These are phyloP conservation scores for Sorex araneus DNA, from an alignment of 2,113 vertebrate genomes.

Conservation along the genomic window DNA sequence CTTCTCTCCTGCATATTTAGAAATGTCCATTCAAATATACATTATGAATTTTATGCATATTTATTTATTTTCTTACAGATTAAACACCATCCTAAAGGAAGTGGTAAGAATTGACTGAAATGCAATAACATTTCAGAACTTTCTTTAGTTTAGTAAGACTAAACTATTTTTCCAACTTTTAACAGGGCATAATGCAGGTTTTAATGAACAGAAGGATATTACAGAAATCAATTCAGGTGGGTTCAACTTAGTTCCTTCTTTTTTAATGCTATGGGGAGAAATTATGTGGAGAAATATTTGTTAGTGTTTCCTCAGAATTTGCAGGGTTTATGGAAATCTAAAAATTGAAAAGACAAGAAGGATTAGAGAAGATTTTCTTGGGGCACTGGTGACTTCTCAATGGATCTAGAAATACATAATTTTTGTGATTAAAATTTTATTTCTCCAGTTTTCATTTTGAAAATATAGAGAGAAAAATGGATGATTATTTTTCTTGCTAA, in stretches of 20 bases:
- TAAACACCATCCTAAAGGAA: background rate
- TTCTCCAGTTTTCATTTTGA: slow-evolving; percentile 45
- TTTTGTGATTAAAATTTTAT: background rate
- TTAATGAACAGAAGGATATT: slow-evolving; percentile 86
- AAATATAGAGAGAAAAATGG: background rate
- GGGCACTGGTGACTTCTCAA: background rate
- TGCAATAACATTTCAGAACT: slow-evolving; percentile 18
- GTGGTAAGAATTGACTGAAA: slow-evolving; percentile 82
- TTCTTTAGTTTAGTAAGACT: slow-evolving; percentile 13
- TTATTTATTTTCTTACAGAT: slow-evolving; percentile 85
- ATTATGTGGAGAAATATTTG: background rate
- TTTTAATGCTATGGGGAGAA: background rate
- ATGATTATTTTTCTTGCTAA: slow-evolving; percentile 5
- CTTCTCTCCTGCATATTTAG: background rate
- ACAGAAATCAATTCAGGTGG: slow-evolving; percentile 88
- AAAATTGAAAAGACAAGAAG: background rate
- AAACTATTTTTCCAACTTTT: slow-evolving; percentile 54
- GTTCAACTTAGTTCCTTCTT: slow-evolving; percentile 63
- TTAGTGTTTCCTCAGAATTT: background rate
- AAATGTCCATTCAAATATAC: slow-evolving; percentile 1
- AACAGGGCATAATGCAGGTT: slow-evolving; percentile 67
- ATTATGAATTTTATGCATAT: slow-evolving; percentile 44
- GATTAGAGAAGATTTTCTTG: background rate
- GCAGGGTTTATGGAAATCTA: slow-evolving; percentile 12
- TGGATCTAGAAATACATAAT: background rate